Evolutionary conservation across 2,797 vertebrate genomes (phyloP).

Genomic region (Sebastes vulpes): DNA sequence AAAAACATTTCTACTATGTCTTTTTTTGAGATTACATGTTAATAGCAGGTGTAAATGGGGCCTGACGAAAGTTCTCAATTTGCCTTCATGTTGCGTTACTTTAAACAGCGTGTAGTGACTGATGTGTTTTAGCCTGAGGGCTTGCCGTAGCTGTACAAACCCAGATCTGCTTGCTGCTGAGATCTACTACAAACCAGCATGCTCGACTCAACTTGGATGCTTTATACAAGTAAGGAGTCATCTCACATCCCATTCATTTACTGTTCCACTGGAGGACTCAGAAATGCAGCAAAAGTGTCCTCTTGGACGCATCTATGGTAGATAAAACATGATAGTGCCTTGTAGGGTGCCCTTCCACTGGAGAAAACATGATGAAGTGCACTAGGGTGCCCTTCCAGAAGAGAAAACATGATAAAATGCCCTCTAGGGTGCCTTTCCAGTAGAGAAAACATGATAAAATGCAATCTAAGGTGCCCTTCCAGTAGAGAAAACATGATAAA

Average conservation of each 20-base stretch:
- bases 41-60: neutral
- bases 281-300: too few relatives aligned
- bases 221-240: neutral
- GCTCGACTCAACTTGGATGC: neutral
- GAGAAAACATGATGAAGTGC: too few relatives aligned
- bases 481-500: too few relatives aligned
- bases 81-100: neutral
- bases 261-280: too few relatives aligned
- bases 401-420: too few relatives aligned
- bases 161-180: neutral
- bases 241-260: neutral
- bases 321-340: too few relatives aligned
- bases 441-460: too few relatives aligned
- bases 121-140: neutral
- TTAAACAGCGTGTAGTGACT: neutral
- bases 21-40: neutral
- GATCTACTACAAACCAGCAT: neutral
- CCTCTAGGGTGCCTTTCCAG: accelerated
- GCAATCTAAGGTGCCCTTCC: accelerated
- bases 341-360: too few relatives aligned
- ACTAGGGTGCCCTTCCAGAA: too few relatives aligned
- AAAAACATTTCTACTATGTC: too few relatives aligned
- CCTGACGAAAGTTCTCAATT: neutral
- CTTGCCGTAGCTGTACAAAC: neutral
- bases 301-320: neutral